Conservation (phyloP, 2,797 vertebrate species). For the Botia almorhae region DNA sequence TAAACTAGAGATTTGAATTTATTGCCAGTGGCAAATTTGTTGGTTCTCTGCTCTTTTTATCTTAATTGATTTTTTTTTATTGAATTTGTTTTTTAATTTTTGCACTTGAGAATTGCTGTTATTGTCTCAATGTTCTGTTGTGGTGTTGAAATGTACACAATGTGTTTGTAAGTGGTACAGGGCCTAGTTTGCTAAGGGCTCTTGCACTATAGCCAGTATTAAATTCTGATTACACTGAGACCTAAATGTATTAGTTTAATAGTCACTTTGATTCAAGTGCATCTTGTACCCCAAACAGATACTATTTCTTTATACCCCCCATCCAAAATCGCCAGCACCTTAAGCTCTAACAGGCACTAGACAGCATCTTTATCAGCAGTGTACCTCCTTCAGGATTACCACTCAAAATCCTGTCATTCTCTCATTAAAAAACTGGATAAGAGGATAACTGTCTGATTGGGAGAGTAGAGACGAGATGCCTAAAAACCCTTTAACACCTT, state of each 20-base stretch:
- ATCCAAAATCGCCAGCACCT: neutral
- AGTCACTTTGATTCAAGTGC: neutral
- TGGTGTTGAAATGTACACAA: neutral
- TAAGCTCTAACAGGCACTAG: slow-evolving; percentile 9
- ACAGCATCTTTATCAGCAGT: slow-evolving; percentile 49
- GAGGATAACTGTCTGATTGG: slow-evolving; percentile 45
- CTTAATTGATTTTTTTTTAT: neutral
- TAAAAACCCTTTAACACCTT: slow-evolving; percentile 29
- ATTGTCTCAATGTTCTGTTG: neutral
- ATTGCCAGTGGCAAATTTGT: neutral
- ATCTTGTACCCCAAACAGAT: neutral
- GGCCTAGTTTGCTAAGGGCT: neutral
- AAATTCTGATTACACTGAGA: neutral
- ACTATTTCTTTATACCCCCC: neutral
- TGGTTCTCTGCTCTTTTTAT: neutral
- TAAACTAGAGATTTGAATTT: neutral
- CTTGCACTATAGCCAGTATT: no score
- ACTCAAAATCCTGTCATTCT: slow-evolving; percentile 53
- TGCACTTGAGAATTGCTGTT: neutral
- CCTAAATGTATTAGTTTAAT: neutral
- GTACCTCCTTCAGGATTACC: slow-evolving; percentile 54
- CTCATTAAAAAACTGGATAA: slow-evolving; percentile 61
- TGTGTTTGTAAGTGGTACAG: neutral
- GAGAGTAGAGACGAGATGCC: slow-evolving; percentile 5
- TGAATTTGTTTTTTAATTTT: no score